phyloP scores from a whole-genome alignment of 2,797 vertebrate genomes.

The Peromyscus nudipes region DNA sequence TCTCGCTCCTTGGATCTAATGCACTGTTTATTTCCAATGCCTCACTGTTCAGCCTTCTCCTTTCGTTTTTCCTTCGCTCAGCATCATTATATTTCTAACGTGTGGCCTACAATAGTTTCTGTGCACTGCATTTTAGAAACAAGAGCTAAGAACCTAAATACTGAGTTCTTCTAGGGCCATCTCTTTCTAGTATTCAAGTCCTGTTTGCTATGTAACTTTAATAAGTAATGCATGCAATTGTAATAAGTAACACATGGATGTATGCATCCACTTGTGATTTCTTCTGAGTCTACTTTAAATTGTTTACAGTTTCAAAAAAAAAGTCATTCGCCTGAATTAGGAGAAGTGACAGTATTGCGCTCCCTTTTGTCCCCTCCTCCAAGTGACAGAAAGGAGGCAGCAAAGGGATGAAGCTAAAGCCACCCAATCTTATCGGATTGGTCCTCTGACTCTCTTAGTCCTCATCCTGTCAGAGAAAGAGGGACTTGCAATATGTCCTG shows the following conservation, averaged over 20 bases:
- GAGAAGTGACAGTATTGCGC: not conserved
- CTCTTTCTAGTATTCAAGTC: not conserved
- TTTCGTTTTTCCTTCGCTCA: not conserved
- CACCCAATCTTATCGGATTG: not conserved
- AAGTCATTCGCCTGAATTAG: not conserved
- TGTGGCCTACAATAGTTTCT: not conserved
- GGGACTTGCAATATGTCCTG: not conserved
- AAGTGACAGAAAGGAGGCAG: not conserved
- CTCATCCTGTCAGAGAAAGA: not conserved
- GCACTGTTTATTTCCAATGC: not conserved
- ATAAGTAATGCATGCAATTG: not conserved
- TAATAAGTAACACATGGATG: not conserved
- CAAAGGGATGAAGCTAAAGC: constrained; percentile 20
- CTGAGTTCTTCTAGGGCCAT: not conserved
- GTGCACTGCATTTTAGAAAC: not conserved
- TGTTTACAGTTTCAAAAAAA: not conserved
- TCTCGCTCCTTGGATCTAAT: not conserved
- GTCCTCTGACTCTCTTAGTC: constrained; percentile 3
- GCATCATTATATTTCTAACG: not conserved
- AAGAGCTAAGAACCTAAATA: not conserved
- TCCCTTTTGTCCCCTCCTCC: not conserved
- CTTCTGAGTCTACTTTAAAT: not conserved
- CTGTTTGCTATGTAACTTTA: not conserved
- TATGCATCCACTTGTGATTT: not conserved
- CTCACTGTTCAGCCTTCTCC: not conserved